These are phyloP conservation scores for Agapornis canus DNA, from an alignment of 2,797 vertebrate genomes.

Conservation along the genomic window DNA sequence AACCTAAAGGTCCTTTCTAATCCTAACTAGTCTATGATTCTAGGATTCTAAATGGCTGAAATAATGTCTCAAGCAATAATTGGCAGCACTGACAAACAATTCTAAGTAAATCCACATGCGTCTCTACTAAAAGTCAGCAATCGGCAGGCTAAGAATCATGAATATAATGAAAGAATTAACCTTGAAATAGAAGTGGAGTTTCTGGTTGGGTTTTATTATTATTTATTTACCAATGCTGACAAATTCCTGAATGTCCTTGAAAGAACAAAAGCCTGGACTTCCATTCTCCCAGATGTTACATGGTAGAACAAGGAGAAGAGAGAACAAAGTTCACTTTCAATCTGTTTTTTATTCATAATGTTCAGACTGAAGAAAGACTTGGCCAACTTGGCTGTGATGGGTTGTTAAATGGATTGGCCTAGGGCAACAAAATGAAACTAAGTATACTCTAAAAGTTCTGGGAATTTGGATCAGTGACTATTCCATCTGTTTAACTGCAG, in stretches of 20 bases:
- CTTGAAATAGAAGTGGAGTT: neutral
- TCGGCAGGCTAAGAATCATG: neutral
- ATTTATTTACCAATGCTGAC: neutral
- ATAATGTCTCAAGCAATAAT: neutral
- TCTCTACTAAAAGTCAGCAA: neutral
- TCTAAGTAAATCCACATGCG: neutral
- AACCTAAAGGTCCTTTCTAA: neutral
- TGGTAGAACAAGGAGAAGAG: neutral
- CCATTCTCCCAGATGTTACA: neutral
- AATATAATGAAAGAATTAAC: neutral
- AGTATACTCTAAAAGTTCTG: conserved; percentile 12
- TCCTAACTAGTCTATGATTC: neutral
- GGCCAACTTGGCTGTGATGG: neutral
- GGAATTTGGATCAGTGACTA: conserved; percentile 16
- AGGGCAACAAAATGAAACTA: conserved; percentile 41
- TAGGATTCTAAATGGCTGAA: neutral
- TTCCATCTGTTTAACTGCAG: conserved; percentile 11
- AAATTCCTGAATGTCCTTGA: neutral
- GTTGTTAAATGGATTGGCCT: conserved; percentile 33
- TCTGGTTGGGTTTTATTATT: neutral
- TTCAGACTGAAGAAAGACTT: neutral
- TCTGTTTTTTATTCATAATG: neutral
- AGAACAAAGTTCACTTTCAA: conserved; percentile 29
- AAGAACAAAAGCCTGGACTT: neutral
- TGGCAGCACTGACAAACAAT: neutral